Evolutionary conservation across 2,888 invertebrate genomes (phyloP).

Genomic region (Stratiomys singularior): DNA sequence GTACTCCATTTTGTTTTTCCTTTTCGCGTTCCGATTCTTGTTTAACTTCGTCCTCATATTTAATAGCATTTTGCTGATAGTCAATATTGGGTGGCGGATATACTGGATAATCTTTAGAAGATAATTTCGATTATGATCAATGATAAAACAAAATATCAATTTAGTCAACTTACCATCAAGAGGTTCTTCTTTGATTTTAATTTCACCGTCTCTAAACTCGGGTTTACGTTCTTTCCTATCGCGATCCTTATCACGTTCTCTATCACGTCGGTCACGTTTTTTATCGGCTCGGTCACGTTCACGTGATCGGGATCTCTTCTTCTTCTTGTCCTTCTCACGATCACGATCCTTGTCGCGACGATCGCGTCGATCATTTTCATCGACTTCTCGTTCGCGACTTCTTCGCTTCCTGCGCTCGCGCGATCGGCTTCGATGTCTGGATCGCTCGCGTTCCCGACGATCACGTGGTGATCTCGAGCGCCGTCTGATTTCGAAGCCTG

Average conservation of each 20-base stretch:
- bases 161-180: slow-evolving; percentile 72
- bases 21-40: slow-evolving; percentile 45
- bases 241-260: slow-evolving; percentile 74
- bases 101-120: slow-evolving; percentile 71
- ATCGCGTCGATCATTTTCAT: slow-evolving; percentile 61
- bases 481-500: slow-evolving; percentile 57
- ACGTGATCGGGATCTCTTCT: slow-evolving; percentile 52
- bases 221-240: slow-evolving; percentile 74
- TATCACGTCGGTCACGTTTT: slow-evolving; percentile 70
- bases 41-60: slow-evolving; percentile 76
- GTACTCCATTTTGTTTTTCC: slow-evolving; percentile 42
- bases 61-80: slow-evolving; percentile 73
- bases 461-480: slow-evolving; percentile 67
- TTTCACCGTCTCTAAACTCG: slow-evolving; percentile 73
- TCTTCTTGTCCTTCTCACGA: slow-evolving; percentile 56
- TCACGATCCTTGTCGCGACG: slow-evolving; percentile 65
- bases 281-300: slow-evolving; percentile 59
- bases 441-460: slow-evolving; percentile 65
- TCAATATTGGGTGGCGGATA: slow-evolving; percentile 70
- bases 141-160: slow-evolving; percentile 29
- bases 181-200: slow-evolving; percentile 87
- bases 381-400: slow-evolving; percentile 67
- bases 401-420: slow-evolving; percentile 67
- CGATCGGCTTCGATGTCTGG: slow-evolving; percentile 63
- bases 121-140: not conserved